Evolutionary conservation across 2,113 vertebrate genomes (phyloP).

Genomic region (Triplophysa dalaica): DNA sequence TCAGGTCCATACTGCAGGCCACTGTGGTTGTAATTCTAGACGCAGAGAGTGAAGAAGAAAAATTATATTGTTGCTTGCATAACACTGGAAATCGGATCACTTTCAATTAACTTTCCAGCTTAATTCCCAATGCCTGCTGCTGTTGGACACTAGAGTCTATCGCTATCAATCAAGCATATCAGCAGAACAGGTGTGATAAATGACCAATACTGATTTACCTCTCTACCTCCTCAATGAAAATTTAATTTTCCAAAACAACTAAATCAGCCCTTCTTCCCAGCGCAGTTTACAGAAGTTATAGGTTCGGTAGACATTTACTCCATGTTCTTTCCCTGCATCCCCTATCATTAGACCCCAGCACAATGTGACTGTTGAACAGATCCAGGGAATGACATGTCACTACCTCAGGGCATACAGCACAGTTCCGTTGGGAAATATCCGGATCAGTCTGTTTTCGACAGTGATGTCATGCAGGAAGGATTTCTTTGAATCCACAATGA

Average conservation of each 20-base stretch:
- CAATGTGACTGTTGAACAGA: conserved; percentile 29
- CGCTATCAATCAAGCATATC: neutral
- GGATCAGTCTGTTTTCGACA: conserved; percentile 88
- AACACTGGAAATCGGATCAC: neutral
- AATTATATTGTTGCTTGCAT: neutral
- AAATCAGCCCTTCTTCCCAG: too few relatives aligned
- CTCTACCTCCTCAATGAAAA: too few relatives aligned
- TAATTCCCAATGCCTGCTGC: conserved; percentile 33
- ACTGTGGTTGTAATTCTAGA: conserved; percentile 87
- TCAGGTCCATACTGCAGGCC: conserved; percentile 90
- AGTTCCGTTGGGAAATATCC: conserved; percentile 90
- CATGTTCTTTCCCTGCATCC: neutral
- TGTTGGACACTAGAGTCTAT: neutral
- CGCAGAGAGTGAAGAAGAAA: conserved; percentile 26
- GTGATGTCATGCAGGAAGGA: conserved; percentile 92
- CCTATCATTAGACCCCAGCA: conserved; percentile 25
- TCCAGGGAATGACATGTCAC: conserved; percentile 19
- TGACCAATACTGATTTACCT: too few relatives aligned
- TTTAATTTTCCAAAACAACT: too few relatives aligned
- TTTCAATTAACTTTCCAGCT: conserved; percentile 37
- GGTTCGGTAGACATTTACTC: too few relatives aligned
- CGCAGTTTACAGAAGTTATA: too few relatives aligned
- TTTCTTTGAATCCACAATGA: conserved; percentile 90
- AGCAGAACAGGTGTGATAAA: neutral
- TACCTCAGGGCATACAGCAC: conserved; percentile 87